Base-by-base conservation (phyloP, 2,113 vertebrate genomes). In the Lepidothrix coronata region DNA sequence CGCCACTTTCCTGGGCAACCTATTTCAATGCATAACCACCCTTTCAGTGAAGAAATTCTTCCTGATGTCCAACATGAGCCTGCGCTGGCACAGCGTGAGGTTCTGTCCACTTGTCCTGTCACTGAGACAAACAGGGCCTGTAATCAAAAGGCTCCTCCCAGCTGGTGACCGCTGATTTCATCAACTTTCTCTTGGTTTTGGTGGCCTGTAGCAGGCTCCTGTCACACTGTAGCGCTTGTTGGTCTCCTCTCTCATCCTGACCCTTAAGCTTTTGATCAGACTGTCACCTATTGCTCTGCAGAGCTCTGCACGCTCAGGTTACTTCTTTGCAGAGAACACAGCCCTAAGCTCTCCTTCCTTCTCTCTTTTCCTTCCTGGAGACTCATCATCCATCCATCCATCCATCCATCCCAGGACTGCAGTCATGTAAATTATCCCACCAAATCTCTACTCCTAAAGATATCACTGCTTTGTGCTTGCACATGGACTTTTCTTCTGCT, bases 181-280 rank as follows among this genome's bases (percentile, higher is more conserved):
- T 74, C 55, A 27, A 5, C 17, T 80, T 49, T 65, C 27, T 85
- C 30, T 82, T 8, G 3, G 4, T 63, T 85, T 88, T 89, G 66
- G 20, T 82, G 39, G 14, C 18, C 23, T 90, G 33, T 22, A 68
- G 66, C 52, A 72, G 62, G 22, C 16, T 39, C 41, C 5, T 2
- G 30, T 44, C 41, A 33, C 22, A 5, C 25, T 44, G 0, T 25
- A 58, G 9, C 8, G 7, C 11, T 75, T 2, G 0, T 31, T 78
- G 74, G 13, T 35, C 41, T 87, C n/a, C 8, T 84, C 8, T 67
- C 41, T 87, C 0, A 0, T 85, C 22, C 37, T 74, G 25, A 59
- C 28, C 30, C 28, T 8, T 58, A 75, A 82, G 13, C 13, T 88
- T 62, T 74, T 85, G 55, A 37, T 39, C 28, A 46, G 9, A 37